phyloP scores from a whole-genome alignment of 1,140 invertebrate genomes.

The Neomicropteryx cornuta region DNA sequence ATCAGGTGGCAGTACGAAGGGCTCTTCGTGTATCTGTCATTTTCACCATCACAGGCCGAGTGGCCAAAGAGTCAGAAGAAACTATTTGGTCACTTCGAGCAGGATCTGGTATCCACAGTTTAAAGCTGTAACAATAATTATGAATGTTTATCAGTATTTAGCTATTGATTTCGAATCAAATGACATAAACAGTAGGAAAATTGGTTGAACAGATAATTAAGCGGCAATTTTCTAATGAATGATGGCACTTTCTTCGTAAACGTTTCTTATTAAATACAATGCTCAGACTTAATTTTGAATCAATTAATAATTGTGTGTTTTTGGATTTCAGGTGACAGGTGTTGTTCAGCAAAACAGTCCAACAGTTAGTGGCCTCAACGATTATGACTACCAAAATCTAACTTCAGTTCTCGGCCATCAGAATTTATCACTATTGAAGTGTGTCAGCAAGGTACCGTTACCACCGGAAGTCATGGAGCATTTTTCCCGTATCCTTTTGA shows the following conservation, averaged over 20 bases:
- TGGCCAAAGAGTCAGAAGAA: too few species aligned
- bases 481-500: slow-evolving; percentile 78
- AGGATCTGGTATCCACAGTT: too few species aligned
- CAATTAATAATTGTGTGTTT: slow-evolving; percentile 4
- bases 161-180: not conserved
- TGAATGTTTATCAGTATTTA: too few species aligned
- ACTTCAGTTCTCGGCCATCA: slow-evolving; percentile 54
- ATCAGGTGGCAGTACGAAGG: too few species aligned
- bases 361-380: slow-evolving; percentile 77
- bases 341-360: slow-evolving; percentile 46
- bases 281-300: slow-evolving; percentile 6
- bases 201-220: not conserved
- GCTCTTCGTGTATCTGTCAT: too few species aligned
- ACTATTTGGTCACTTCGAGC: too few species aligned
- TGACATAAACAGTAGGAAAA: not conserved
- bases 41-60: too few species aligned
- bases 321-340: slow-evolving; percentile 33
- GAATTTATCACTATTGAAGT: slow-evolving; percentile 67
- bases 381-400: slow-evolving; percentile 79
- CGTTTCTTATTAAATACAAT: not conserved
- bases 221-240: not conserved
- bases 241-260: not conserved
- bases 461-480: slow-evolving; percentile 89
- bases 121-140: too few species aligned
- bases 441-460: slow-evolving; percentile 72